These are phyloP conservation scores for Drosophila birchii DNA, from an alignment of 2,888 invertebrate species.

Conservation along the genomic window DNA sequence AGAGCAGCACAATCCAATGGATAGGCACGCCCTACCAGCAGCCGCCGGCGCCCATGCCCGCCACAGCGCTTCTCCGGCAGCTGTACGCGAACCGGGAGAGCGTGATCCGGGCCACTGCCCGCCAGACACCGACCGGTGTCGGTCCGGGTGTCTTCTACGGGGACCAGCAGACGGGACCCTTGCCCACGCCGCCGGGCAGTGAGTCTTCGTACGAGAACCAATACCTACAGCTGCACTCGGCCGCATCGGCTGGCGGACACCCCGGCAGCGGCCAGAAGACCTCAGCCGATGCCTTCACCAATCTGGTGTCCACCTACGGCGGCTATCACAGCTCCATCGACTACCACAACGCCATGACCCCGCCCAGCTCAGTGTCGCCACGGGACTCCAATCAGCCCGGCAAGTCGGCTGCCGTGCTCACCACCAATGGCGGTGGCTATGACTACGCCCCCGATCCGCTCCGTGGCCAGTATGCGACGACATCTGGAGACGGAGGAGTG, in stretches of 20 bases:
- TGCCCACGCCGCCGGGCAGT: slow-evolving; percentile 96
- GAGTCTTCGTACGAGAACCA: slow-evolving; percentile 90
- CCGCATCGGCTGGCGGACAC: slow-evolving; percentile 66
- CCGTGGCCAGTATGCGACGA: slow-evolving; percentile 84
- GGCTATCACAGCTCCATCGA: slow-evolving; percentile 89
- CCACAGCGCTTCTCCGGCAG: slow-evolving; percentile 94
- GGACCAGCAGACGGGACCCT: slow-evolving; percentile 87
- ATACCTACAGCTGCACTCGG: slow-evolving; percentile 86
- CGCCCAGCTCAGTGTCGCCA: slow-evolving; percentile 98
- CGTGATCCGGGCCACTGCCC: slow-evolving; percentile 94
- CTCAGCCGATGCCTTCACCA: slow-evolving; percentile 86
- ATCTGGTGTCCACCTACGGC: slow-evolving; percentile 86
- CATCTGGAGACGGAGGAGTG: slow-evolving; percentile 82
- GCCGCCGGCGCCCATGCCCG: slow-evolving; percentile 88
- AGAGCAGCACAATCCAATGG: slow-evolving; percentile 94
- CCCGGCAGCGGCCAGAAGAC: slow-evolving; percentile 85
- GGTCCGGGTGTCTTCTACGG: slow-evolving; percentile 78
- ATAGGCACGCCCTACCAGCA: slow-evolving; percentile 91
- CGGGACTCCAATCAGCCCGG: slow-evolving; percentile 90
- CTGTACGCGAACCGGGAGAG: slow-evolving; percentile 97
- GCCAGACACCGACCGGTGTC: slow-evolving; percentile 84
- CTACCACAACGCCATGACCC: slow-evolving; percentile 97
- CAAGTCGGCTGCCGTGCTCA: slow-evolving; percentile 74
- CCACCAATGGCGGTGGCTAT: slow-evolving; percentile 83
- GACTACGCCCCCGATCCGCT: slow-evolving; percentile 88